A percentile compares a stretch with the other conserved stretches of the same genome.
phyloP scores from a whole-genome alignment of 2,888 invertebrate genomes.

The Atethmia centrago region DNA sequence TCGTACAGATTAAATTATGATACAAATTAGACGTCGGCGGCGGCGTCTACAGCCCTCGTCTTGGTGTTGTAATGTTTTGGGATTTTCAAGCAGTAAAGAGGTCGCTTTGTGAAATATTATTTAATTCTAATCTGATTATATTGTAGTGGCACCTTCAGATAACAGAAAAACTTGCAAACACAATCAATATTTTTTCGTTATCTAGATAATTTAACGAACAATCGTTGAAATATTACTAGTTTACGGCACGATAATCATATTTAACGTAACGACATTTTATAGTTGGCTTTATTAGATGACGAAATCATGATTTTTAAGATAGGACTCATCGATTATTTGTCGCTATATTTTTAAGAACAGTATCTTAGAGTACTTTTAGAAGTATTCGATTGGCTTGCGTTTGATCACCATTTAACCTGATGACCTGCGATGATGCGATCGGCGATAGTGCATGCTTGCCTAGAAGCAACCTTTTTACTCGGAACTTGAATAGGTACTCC shows the following conservation, averaged over 20 bases:
- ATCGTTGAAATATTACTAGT: slow-evolving; percentile 26
- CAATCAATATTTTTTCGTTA: slow-evolving; percentile 43
- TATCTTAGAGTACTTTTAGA: not conserved
- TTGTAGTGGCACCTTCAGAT: slow-evolving; percentile 40
- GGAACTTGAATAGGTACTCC: too few species aligned
- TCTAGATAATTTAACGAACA: slow-evolving; percentile 42
- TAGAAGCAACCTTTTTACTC: not conserved
- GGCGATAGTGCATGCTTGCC: not conserved
- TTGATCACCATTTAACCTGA: not conserved
- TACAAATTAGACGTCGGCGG: not conserved
- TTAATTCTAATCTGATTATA: slow-evolving; percentile 50
- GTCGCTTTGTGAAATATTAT: slow-evolving; percentile 43
- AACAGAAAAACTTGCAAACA: slow-evolving; percentile 46
- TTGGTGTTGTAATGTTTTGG: slow-evolving; percentile 22
- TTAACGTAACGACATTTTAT: slow-evolving; percentile 24
- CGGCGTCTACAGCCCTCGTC: not conserved
- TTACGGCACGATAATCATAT: slow-evolving; percentile 8
- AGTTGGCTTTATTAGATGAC: slow-evolving; percentile 14
- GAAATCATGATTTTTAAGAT: slow-evolving; percentile 30
- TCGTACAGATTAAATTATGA: not conserved
- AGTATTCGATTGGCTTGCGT: not conserved
- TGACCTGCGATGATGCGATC: not conserved
- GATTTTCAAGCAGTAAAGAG: slow-evolving; percentile 33
- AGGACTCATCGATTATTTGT: slow-evolving; percentile 6
- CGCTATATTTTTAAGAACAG: slow-evolving; percentile 1